phyloP scores from a whole-genome alignment of 2,888 invertebrate genomes.

The Asteroscopus sphinx region DNA sequence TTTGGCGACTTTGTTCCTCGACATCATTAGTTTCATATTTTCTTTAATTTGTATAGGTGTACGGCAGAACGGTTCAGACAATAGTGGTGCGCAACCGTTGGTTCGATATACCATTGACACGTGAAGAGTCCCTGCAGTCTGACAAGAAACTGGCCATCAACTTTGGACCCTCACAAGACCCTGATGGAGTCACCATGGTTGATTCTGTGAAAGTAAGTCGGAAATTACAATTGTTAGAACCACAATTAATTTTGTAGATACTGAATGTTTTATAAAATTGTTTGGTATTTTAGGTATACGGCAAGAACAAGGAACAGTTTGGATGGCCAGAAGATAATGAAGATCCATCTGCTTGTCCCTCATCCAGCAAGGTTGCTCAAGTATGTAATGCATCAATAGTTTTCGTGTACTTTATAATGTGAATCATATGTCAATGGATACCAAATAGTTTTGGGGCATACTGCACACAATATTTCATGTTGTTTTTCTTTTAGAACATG shows the following conservation, averaged over 20 bases:
- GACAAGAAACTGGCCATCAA: conserved; percentile 96
- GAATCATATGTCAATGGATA: too few species aligned
- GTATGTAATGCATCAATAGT: conserved; percentile 58
- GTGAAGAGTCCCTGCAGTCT: conserved; percentile 97
- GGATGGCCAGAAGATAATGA: conserved; percentile 99
- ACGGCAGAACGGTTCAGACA: conserved; percentile 93
- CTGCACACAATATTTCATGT: too few species aligned
- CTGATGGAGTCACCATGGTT: conserved; percentile 96
- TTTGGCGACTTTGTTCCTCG: too few species aligned
- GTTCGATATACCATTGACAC: conserved; percentile 98
- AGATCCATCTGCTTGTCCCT: conserved; percentile 90
- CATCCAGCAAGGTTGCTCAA: conserved; percentile 83
- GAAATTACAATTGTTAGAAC: neutral
- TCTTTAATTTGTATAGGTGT: conserved; percentile 80
- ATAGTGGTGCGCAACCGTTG: conserved; percentile 94
- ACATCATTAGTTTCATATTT: neutral
- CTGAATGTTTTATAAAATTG: neutral
- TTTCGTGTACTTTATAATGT: too few species aligned
- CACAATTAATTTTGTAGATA: neutral
- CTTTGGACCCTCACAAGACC: conserved; percentile 96
- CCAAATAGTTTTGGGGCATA: too few species aligned
- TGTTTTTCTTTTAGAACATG: too few species aligned
- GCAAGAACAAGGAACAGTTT: conserved; percentile 98
- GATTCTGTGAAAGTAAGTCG: conserved; percentile 95
- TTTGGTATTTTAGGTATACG: conserved; percentile 91